These are phyloP conservation scores for Eulithis testata DNA, from an alignment of 2,888 invertebrate genomes.

Conservation along the genomic window DNA sequence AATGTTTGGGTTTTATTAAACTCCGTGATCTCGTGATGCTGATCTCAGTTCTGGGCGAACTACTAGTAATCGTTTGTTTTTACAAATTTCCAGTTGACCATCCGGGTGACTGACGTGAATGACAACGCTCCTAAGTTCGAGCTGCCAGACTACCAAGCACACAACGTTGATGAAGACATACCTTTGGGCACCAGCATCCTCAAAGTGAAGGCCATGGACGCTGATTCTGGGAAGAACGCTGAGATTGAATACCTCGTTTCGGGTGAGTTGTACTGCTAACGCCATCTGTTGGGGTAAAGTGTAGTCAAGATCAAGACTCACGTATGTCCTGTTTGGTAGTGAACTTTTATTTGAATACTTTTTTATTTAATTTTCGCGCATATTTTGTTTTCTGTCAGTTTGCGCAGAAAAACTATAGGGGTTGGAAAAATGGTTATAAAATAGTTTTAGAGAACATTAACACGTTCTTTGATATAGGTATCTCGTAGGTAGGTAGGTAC, in stretches of 20 bases:
- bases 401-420: too few species aligned
- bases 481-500: too few species aligned
- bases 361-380: too few species aligned
- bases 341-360: neutral
- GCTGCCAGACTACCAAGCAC: conserved; percentile 97
- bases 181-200: conserved; percentile 96
- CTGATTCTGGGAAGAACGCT: conserved; percentile 97
- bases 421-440: too few species aligned
- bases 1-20: too few species aligned
- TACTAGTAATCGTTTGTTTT: too few species aligned
- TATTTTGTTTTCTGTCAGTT: too few species aligned
- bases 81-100: conserved; percentile 89
- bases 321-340: neutral
- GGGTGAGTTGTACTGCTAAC: conserved; percentile 59
- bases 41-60: too few species aligned
- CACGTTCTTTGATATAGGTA: too few species aligned
- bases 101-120: conserved; percentile 97
- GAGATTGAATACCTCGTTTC: conserved; percentile 96
- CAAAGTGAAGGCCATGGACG: conserved; percentile 97
- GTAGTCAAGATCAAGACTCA: neutral
- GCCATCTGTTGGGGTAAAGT: conserved; percentile 44
- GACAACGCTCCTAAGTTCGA: conserved; percentile 99
- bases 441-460: too few species aligned
- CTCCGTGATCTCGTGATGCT: too few species aligned
- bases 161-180: conserved; percentile 98